These are phyloP conservation scores for Clarias macrocephalus DNA, from an alignment of 2,113 vertebrate species.

Conservation along the genomic window DNA sequence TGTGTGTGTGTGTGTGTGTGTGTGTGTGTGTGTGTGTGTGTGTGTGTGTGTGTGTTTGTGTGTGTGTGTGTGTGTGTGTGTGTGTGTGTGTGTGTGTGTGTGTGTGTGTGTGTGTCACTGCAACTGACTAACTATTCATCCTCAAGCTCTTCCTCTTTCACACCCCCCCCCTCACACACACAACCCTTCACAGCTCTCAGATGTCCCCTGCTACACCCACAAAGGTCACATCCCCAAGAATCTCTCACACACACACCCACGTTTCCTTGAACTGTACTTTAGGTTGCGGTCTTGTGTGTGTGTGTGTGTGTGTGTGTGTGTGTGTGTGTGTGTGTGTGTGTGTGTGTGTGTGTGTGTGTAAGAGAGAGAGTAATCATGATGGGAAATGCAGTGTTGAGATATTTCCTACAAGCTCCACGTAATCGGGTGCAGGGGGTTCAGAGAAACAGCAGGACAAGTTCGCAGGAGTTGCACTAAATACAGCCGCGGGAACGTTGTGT, in stretches of 20 bases:
- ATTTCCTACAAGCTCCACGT: constrained; percentile 1
- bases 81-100: too few relatives aligned
- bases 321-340: too few relatives aligned
- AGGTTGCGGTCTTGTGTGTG: not conserved
- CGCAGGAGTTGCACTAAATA: not conserved
- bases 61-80: too few relatives aligned
- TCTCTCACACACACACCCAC: not conserved
- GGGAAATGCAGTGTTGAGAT: not conserved
- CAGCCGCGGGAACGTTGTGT: not conserved
- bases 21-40: too few relatives aligned
- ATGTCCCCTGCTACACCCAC: not conserved
- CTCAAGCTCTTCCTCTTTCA: not conserved
- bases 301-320: not conserved
- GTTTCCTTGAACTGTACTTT: not conserved
- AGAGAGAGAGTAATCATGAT: not conserved
- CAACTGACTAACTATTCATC: not conserved
- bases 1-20: too few relatives aligned
- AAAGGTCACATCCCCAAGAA: not conserved
- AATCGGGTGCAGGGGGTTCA: not conserved
- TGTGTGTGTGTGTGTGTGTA: not conserved
- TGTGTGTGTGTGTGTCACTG: not conserved
- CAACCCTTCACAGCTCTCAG: not conserved
- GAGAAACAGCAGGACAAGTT: not conserved
- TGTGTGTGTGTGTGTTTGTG: too few relatives aligned
- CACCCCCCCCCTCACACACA: not conserved